phyloP scores from a whole-genome alignment of 2,888 invertebrate species.

The Phaonia tiefii region DNA sequence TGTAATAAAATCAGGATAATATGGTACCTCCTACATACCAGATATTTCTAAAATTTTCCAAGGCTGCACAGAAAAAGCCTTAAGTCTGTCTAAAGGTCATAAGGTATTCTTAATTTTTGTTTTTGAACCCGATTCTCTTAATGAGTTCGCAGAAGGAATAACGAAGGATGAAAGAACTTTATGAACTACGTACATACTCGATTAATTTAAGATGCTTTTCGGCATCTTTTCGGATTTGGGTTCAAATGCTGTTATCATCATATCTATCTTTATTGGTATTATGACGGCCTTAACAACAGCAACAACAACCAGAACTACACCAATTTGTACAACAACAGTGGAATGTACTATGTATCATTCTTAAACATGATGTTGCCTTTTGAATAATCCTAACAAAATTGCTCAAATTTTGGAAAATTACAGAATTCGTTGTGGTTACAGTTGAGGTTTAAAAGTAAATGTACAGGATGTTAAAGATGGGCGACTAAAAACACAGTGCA shows the following conservation, averaged over 20 bases:
- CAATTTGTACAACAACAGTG: too few species aligned
- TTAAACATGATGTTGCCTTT: conserved; percentile 10
- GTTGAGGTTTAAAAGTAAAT: too few species aligned
- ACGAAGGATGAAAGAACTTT: too few species aligned
- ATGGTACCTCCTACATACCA: too few species aligned
- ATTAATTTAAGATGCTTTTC: background rate
- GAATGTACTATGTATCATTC: background rate
- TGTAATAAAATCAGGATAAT: too few species aligned
- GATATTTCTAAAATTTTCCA: background rate
- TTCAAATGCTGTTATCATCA: background rate
- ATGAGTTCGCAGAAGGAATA: too few species aligned
- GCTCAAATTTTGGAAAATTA: conserved; percentile 55
- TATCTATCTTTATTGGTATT: background rate
- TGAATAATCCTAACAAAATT: conserved; percentile 53
- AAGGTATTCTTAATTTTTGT: conserved; percentile 12
- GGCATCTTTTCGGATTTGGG: background rate
- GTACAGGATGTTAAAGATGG: too few species aligned
- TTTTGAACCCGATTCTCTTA: background rate
- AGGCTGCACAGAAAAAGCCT: conserved; percentile 3
- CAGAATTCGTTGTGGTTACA: conserved; percentile 14
- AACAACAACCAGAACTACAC: too few species aligned
- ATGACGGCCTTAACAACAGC: background rate
- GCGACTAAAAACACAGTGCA: too few species aligned
- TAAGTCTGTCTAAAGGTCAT: conserved; percentile 26
- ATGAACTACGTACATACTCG: too few species aligned